A percentile compares a stretch with the other conserved stretches of the same genome.
phyloP scores from a whole-genome alignment of 2,797 vertebrate species.

The Okamejei kenojei region DNA sequence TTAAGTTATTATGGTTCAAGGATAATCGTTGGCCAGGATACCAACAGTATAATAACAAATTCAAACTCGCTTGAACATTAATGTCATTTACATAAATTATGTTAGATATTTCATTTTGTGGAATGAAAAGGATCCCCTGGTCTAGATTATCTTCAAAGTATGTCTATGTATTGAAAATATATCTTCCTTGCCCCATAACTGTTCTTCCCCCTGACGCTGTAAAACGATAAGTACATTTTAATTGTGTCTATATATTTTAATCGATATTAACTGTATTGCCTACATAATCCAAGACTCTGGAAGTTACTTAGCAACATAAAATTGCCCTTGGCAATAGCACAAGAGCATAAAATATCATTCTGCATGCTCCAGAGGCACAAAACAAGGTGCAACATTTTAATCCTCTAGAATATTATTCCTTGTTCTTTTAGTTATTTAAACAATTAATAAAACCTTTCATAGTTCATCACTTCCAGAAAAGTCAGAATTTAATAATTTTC shows the following conservation, averaged over 20 bases:
- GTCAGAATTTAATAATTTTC: neutral
- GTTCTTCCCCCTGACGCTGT: neutral
- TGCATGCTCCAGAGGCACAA: neutral
- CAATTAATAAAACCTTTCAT: neutral
- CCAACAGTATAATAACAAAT: neutral
- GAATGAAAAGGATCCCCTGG: neutral
- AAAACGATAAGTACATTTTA: neutral
- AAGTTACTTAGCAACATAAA: slow-evolving; percentile 15
- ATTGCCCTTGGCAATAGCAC: neutral
- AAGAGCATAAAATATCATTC: neutral
- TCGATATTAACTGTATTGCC: neutral
- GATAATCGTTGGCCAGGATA: neutral
- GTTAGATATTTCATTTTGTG: neutral
- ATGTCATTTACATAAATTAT: neutral
- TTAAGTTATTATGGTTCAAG: neutral
- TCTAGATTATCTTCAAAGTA: neutral
- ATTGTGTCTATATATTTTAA: neutral
- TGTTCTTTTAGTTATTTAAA: neutral
- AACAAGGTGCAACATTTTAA: neutral
- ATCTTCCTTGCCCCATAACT: neutral
- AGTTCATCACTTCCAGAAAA: neutral
- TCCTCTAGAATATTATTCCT: neutral
- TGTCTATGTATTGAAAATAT: neutral
- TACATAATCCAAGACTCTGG: no score
- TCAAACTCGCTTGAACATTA: neutral